phyloP scores from a whole-genome alignment of 2,888 invertebrate species.

The Rhopalosiphum nymphaeae region DNA sequence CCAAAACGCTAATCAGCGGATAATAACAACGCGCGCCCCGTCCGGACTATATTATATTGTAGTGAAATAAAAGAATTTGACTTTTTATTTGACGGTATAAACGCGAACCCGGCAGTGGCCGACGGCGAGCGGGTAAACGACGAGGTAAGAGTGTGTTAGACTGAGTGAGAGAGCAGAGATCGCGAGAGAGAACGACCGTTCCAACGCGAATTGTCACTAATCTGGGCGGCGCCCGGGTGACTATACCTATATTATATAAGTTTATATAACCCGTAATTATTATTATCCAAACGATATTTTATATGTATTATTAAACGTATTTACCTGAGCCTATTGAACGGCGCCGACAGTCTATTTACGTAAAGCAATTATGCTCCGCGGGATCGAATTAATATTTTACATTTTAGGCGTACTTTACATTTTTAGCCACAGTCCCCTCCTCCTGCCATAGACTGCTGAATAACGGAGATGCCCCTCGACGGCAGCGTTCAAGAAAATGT shows the following conservation, averaged over 20 bases:
- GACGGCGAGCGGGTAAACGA: too few relatives aligned
- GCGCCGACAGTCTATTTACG: constrained; percentile 45
- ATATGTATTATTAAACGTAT: background rate
- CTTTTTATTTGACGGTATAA: constrained; percentile 57
- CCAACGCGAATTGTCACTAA: constrained; percentile 41
- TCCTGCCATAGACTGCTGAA: background rate
- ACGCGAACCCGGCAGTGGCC: background rate
- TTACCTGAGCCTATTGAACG: background rate
- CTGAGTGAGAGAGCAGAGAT: background rate
- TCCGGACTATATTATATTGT: background rate
- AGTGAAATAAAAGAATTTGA: constrained; percentile 46
- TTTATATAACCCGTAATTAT: constrained; percentile 18
- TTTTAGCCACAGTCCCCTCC: background rate
- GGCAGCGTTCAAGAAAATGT: background rate
- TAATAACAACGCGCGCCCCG: constrained; percentile 26
- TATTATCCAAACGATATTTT: background rate
- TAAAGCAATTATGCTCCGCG: background rate
- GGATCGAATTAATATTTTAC: background rate
- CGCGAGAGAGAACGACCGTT: background rate
- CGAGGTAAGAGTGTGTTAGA: too few relatives aligned
- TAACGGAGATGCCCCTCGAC: background rate
- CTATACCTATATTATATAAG: background rate
- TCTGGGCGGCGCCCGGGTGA: constrained; percentile 35
- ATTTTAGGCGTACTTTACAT: background rate
- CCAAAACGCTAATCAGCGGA: constrained; percentile 57